A percentile compares a stretch with the other conserved stretches of the same genome.
These are phyloP conservation scores for Anoplophora glabripennis DNA, from an alignment of 1,140 invertebrate species.

Conservation along the genomic window DNA sequence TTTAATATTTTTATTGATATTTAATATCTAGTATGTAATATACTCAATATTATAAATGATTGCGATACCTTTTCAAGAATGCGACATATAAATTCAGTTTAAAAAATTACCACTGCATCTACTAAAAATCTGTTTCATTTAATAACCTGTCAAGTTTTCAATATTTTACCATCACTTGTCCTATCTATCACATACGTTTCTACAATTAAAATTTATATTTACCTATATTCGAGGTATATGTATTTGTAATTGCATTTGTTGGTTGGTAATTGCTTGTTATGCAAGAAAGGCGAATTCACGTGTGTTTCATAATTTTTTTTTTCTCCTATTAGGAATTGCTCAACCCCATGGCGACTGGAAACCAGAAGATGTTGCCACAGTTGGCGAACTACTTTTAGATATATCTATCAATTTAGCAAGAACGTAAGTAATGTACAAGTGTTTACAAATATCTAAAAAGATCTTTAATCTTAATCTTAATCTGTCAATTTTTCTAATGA, in stretches of 20 bases:
- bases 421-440: constrained; percentile 62
- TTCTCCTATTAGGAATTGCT: constrained; percentile 66
- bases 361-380: constrained; percentile 75
- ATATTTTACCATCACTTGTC: not conserved
- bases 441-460: no score
- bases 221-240: not conserved
- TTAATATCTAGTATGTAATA: not conserved
- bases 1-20: no score
- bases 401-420: constrained; percentile 80
- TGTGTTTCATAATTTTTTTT: constrained; percentile 17
- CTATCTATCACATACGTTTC: not conserved
- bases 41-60: not conserved
- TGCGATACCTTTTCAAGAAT: no score
- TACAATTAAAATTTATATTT: not conserved
- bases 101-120: no score
- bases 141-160: no score
- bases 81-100: no score
- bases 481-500: no score
- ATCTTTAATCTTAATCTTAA: no score
- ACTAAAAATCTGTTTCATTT: no score
- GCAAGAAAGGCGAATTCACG: not conserved
- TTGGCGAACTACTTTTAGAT: constrained; percentile 81
- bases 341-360: constrained; percentile 74
- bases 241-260: not conserved
- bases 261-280: no score